Conservation (phyloP, 2,797 vertebrate genomes). For the Danio albolineatus region DNA sequence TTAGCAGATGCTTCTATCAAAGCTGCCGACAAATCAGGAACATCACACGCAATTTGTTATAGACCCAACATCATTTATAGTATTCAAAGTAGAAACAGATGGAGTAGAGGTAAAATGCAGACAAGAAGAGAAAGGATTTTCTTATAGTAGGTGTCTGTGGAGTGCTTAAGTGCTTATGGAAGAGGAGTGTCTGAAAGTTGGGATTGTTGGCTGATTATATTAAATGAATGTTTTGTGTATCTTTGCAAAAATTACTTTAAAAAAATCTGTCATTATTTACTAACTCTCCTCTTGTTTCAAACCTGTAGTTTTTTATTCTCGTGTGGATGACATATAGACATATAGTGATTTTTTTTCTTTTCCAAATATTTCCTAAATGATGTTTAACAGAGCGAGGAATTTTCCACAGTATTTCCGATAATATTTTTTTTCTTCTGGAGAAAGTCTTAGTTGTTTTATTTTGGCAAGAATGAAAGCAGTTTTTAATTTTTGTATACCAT, state of each 20-base stretch:
- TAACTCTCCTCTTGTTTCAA: neutral
- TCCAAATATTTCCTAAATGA: too few species aligned
- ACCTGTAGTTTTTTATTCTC: neutral
- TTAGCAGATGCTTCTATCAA: conserved; percentile 2
- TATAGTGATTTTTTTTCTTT: too few species aligned
- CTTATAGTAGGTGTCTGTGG: conserved; percentile 6
- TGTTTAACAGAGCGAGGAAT: too few species aligned
- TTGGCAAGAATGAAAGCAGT: too few species aligned
- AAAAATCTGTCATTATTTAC: neutral
- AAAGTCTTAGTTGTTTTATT: too few species aligned
- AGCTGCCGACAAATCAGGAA: neutral
- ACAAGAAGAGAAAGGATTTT: neutral
- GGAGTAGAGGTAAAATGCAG: neutral
- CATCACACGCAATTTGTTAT: neutral
- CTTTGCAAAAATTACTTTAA: neutral
- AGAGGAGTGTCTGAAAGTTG: neutral
- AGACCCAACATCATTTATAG: neutral
- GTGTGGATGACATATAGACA: neutral
- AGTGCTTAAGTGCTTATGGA: neutral
- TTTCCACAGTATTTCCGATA: too few species aligned
- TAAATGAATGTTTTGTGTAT: neutral
- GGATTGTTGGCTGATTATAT: neutral
- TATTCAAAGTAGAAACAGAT: neutral
- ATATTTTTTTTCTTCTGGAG: too few species aligned
- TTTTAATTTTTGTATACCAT: too few species aligned